phyloP scores from a whole-genome alignment of 2,888 invertebrate genomes.

The Microchrysa polita region DNA sequence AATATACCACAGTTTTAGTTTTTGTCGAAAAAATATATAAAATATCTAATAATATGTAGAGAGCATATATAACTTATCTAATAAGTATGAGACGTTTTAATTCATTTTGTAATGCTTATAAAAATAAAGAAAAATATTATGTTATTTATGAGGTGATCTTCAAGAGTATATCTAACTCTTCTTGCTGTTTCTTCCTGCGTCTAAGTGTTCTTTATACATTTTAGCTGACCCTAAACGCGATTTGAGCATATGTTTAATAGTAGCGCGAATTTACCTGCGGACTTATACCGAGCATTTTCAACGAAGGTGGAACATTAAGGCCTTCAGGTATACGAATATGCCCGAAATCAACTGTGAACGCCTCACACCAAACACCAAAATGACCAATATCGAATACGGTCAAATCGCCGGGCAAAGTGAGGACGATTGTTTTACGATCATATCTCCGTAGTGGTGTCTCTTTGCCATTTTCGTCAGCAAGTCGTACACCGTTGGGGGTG shows the following conservation, averaged over 20 bases:
- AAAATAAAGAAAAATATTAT: slow-evolving; percentile 17
- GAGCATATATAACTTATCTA: not conserved
- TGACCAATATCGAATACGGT: slow-evolving; percentile 93
- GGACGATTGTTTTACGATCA: slow-evolving; percentile 86
- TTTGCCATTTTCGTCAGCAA: slow-evolving; percentile 92
- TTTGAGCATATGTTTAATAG: slow-evolving; percentile 11
- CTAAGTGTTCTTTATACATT: not conserved
- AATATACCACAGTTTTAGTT: slow-evolving; percentile 38
- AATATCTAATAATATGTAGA: slow-evolving; percentile 1
- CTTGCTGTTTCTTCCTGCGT: not conserved
- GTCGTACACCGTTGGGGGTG: slow-evolving; percentile 82
- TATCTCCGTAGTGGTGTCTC: slow-evolving; percentile 81
- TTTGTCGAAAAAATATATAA: slow-evolving; percentile 30
- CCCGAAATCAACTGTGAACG: slow-evolving; percentile 92
- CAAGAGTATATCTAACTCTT: not conserved
- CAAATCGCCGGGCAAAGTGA: slow-evolving; percentile 87
- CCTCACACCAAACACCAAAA: slow-evolving; percentile 93
- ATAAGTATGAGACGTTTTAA: slow-evolving; percentile 18
- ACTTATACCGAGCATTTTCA: slow-evolving; percentile 92
- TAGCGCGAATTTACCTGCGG: slow-evolving; percentile 79
- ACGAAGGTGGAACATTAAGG: slow-evolving; percentile 87
- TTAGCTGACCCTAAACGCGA: too few relatives aligned
- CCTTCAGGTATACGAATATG: slow-evolving; percentile 80
- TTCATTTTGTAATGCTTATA: not conserved
- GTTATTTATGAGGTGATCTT: slow-evolving; percentile 15